phyloP scores from a whole-genome alignment of 2,888 invertebrate genomes.

The Formica aserva region DNA sequence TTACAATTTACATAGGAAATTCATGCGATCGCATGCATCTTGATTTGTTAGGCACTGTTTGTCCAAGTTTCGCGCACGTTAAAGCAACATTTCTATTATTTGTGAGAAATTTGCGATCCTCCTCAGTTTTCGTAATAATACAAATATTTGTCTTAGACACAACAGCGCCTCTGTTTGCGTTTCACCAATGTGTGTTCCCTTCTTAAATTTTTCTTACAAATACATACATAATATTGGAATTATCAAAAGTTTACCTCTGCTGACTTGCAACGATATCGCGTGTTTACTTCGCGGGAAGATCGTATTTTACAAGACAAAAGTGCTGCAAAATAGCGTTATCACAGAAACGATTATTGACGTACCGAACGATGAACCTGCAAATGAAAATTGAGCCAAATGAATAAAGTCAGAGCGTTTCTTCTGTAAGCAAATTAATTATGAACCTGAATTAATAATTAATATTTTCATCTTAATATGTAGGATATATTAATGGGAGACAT shows the following conservation, averaged over 20 bases:
- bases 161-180: neutral
- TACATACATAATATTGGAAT: neutral
- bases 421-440: neutral
- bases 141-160: neutral
- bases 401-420: neutral
- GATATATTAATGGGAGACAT: neutral
- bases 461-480: neutral
- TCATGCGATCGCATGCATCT: neutral
- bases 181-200: neutral
- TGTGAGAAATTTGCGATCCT: neutral
- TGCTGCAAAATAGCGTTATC: neutral
- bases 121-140: neutral
- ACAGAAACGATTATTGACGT: neutral
- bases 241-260: neutral
- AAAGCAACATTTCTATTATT: slow-evolving; percentile 4
- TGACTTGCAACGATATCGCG: neutral
- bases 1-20: neutral
- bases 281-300: neutral
- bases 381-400: neutral
- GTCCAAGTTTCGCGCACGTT: neutral
- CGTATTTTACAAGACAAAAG: neutral
- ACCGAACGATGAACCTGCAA: slow-evolving; percentile 5
- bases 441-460: neutral
- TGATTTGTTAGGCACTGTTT: neutral
- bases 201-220: neutral